These are phyloP conservation scores for Fragum whitleyi DNA, from an alignment of 2,888 invertebrate species.

Conservation along the genomic window DNA sequence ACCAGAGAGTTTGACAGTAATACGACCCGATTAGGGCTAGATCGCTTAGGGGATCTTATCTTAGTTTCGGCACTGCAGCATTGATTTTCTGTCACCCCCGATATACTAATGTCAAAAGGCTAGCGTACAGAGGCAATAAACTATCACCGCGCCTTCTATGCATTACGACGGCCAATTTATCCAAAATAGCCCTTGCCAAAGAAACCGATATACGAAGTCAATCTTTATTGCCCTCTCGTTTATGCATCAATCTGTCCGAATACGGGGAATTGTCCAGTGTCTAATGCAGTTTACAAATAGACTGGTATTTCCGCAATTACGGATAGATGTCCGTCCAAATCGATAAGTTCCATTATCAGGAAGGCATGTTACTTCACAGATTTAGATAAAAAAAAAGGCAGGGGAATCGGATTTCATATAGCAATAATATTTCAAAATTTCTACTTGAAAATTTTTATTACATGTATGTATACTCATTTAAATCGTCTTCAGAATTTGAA, in stretches of 20 bases:
- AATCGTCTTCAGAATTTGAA: too few species aligned
- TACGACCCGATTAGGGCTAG: neutral
- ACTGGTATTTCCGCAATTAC: constrained; percentile 13
- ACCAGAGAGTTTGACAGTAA: neutral
- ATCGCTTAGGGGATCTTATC: neutral
- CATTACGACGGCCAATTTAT: constrained; percentile 4
- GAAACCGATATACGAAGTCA: neutral
- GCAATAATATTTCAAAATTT: too few species aligned
- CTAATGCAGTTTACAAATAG: constrained; percentile 22
- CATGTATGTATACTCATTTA: too few species aligned
- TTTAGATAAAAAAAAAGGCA: too few species aligned
- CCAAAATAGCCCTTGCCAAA: constrained; percentile 1
- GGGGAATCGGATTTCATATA: too few species aligned
- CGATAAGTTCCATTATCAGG: constrained; percentile 19
- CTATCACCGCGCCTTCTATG: neutral
- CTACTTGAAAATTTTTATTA: too few species aligned
- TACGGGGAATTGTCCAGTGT: neutral
- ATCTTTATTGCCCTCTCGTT: constrained; percentile 3
- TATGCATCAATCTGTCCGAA: constrained; percentile 21
- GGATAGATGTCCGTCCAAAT: constrained; percentile 10
- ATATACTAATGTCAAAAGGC: neutral
- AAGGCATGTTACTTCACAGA: neutral
- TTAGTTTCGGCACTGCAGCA: neutral
- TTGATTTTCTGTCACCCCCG: neutral
- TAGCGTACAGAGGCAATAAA: neutral